Evolutionary conservation across 2,797 vertebrate species (phyloP).

Genomic region (Petrocephalus schoutedeni): DNA sequence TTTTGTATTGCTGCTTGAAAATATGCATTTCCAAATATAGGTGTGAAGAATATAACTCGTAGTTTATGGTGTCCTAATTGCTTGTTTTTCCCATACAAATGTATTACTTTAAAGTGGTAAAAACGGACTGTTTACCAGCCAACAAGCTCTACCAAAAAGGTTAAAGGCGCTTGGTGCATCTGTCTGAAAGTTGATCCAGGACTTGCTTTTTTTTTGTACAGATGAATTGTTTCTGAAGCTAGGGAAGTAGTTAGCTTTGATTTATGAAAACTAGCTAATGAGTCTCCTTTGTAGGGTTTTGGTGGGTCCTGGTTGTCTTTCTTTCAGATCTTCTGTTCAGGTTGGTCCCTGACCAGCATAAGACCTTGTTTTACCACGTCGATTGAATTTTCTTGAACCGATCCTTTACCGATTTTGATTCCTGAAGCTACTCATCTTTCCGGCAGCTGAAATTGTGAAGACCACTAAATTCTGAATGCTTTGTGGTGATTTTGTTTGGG

Average conservation of each 20-base stretch:
- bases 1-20: constrained; percentile 99
- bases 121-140: constrained; percentile 44
- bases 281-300: background rate
- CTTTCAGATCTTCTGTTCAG: background rate
- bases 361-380: background rate
- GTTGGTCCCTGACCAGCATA: background rate
- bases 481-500: background rate
- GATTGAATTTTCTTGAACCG: background rate
- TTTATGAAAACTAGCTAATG: background rate
- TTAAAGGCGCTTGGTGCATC: constrained; percentile 32
- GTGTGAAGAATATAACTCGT: constrained; percentile 79
- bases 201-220: constrained; percentile 31
- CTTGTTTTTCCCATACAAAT: constrained; percentile 40
- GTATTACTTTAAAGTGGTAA: constrained; percentile 44
- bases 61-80: constrained; percentile 56
- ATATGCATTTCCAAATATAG: constrained; percentile 95
- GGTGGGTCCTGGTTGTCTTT: background rate
- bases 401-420: constrained; percentile 15
- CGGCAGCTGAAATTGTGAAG: constrained; percentile 42
- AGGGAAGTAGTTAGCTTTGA: background rate
- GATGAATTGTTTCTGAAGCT: background rate
- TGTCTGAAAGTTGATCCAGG: constrained; percentile 24
- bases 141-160: constrained; percentile 45
- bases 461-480: constrained; percentile 15
- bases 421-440: constrained; percentile 57